Conservation (phyloP, 2,888 invertebrate genomes). For the Drepanosiphum platanoidis region DNA sequence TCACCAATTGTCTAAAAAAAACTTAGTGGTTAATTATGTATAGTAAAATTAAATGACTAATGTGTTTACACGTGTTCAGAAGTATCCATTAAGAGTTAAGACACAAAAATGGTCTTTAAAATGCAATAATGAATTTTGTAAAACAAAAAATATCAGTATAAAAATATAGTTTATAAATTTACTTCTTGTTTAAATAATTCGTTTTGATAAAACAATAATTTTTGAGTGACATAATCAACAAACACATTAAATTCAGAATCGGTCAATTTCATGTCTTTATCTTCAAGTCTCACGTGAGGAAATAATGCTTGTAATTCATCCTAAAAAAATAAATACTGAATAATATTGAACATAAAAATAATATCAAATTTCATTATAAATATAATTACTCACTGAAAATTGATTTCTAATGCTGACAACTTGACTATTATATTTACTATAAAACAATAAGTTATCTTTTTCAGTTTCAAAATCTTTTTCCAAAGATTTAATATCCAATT, state of each 20-base stretch:
- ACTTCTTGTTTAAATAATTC: slow-evolving; percentile 79
- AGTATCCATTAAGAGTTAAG: no score
- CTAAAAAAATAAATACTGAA: slow-evolving; percentile 64
- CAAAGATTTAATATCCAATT: slow-evolving; percentile 36
- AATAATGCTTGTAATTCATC: slow-evolving; percentile 78
- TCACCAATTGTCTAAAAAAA: slow-evolving; percentile 35
- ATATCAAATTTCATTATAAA: background rate
- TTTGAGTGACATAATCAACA: slow-evolving; percentile 80
- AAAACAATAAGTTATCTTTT: slow-evolving; percentile 38
- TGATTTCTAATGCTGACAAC: slow-evolving; percentile 39
- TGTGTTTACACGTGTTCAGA: no score
- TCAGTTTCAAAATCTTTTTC: slow-evolving; percentile 46
- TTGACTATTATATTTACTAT: slow-evolving; percentile 49
- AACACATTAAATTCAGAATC: slow-evolving; percentile 80
- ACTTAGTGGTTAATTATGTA: background rate
- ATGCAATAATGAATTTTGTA: no score
- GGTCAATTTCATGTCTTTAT: slow-evolving; percentile 73
- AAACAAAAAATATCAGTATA: no score
- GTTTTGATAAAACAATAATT: slow-evolving; percentile 80
- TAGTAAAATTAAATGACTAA: background rate
- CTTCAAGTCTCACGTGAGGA: slow-evolving; percentile 76
- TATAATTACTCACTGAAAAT: slow-evolving; percentile 38
- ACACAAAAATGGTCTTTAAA: no score
- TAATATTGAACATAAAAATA: slow-evolving; percentile 66
- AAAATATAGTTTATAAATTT: slow-evolving; percentile 63